Evolutionary conservation across 2,797 vertebrate genomes (phyloP), one percentile per base, ranked within the genome.

Genomic region (Sebastiscus albofasciatus): DNA sequence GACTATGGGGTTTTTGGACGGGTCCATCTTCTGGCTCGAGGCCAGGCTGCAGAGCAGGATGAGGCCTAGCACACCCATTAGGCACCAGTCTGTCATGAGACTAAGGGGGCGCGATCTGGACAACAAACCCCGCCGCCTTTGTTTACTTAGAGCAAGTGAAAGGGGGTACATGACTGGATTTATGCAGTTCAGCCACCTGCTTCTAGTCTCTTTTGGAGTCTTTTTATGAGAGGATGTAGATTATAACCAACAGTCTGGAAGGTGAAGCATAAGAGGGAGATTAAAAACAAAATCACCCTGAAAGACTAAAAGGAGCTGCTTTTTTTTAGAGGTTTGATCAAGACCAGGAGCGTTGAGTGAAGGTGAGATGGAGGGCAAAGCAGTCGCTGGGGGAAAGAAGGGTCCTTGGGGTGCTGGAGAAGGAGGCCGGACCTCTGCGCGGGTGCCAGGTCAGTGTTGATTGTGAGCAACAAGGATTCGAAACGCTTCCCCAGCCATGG

Each of bases 1-100:
- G 84, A 98, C 97, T 71, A 96, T 94, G 0, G 97, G 97, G 84
- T 97, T 95, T 81, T 91, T 93, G 29, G 94, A 90, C 4, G 93
- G 96, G 81, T 97, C 96, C 73, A 92, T 86, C 79, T 96, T 96
- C 91, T 93, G 96, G 86, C 96, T 91, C 0, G 92, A 87, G 27
- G 89, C 89, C 88, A 94, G 89, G 76, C 92, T 91, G 78, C 94
- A 73, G 84, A 94, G 91, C 71, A 96, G 89, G 16, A 89, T 55
- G 73, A 95, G 89, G 62, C 94, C 94, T 24, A 96, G 87, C 58
- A 92, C n/a, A 27, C 85, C 90, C 80, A 94, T 81, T 66, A 93
- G 73, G 84, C 89, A 88, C 77, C 93, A 90, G 90, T 94, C 91
- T 26, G 91, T 82, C 78, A 92, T 26, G 8, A 89, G 54, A 46